Percentiles rank a stretch among this genome's conserved stretches.
Evolutionary conservation across 1,140 invertebrate species (phyloP).

Genomic region (Monochamus saltuarius): DNA sequence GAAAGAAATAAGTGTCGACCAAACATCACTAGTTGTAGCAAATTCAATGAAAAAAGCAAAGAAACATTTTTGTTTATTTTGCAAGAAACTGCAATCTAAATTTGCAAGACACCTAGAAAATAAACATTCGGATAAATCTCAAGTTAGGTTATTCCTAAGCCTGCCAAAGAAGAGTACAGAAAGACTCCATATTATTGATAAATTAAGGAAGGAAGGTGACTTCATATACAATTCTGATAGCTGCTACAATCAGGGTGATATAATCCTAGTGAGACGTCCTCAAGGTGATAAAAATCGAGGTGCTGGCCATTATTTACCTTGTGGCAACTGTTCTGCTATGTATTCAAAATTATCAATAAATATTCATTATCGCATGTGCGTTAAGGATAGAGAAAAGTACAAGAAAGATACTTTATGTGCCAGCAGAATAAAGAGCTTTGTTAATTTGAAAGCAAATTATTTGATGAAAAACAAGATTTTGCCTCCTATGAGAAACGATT

Average conservation of each 20-base stretch:
- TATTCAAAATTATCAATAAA: not conserved
- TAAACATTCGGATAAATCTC: not conserved
- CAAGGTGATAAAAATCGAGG: not conserved
- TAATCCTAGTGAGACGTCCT: not conserved
- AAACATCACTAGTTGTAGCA: not conserved
- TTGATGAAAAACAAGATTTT: not conserved
- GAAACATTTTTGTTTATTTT: constrained; percentile 3
- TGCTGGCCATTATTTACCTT: not conserved
- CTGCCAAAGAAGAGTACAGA: not conserved
- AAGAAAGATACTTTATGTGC: too few species aligned
- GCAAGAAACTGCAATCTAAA: not conserved
- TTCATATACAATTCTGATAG: not conserved
- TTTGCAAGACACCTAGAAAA: constrained; percentile 5
- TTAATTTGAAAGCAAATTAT: not conserved
- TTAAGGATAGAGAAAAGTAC: not conserved
- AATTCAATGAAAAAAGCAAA: not conserved
- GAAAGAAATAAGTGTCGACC: not conserved
- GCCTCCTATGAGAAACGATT: not conserved
- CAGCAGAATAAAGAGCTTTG: not conserved
- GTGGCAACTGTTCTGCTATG: not conserved
- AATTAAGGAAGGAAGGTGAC: not conserved
- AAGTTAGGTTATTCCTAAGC: not conserved
- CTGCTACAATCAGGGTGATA: not conserved
- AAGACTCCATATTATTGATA: not conserved
- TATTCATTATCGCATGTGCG: not conserved